These are phyloP conservation scores for Ectobius pallidus DNA, from an alignment of 2,888 invertebrate genomes.

Conservation along the genomic window DNA sequence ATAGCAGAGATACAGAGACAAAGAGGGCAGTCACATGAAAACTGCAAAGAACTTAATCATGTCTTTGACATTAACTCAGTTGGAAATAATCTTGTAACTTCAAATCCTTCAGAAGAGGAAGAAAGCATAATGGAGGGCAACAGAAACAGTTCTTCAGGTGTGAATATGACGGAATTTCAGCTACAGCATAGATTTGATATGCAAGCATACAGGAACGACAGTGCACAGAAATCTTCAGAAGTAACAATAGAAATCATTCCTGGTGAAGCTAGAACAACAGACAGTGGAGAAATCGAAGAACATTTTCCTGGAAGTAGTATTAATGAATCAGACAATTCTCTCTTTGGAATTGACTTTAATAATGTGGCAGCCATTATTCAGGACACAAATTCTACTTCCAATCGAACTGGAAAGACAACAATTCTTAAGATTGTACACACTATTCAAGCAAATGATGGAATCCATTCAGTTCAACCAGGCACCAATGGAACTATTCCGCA, in stretches of 20 bases:
- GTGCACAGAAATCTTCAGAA: neutral
- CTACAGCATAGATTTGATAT: slow-evolving; percentile 1
- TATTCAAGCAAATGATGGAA: neutral
- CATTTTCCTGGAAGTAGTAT: too few species aligned
- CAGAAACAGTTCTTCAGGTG: neutral
- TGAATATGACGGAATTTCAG: neutral
- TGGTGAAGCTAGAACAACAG: too few species aligned
- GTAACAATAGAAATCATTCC: neutral
- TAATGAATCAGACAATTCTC: too few species aligned
- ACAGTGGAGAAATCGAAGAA: too few species aligned
- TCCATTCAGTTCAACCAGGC: too few species aligned
- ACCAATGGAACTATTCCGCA: too few species aligned
- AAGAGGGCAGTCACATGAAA: neutral
- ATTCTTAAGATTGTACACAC: neutral
- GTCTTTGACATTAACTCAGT: too few species aligned
- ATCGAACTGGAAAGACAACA: neutral
- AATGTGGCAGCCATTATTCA: neutral
- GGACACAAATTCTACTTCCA: neutral
- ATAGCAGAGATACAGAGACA: neutral
- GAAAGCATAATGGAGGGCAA: neutral
- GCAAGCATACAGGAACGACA: neutral
- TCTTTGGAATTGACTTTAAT: neutral
- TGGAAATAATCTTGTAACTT: too few species aligned
- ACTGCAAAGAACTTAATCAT: neutral
- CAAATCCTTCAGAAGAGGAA: neutral